Conservation (phyloP, 2,888 invertebrate species). For the Leucoptera coffeella region DNA sequence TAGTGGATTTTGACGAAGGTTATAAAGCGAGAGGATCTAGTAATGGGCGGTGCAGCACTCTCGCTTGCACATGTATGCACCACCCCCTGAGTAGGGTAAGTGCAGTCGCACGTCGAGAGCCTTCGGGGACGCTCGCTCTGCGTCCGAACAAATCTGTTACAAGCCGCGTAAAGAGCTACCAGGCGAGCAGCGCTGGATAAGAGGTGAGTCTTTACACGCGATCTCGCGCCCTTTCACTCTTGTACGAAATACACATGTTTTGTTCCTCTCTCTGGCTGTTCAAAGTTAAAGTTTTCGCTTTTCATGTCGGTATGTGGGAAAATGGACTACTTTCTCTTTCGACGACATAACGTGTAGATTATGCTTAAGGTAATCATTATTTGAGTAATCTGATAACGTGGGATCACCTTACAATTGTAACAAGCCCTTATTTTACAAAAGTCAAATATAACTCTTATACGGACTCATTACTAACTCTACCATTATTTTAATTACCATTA, state of each 20-base stretch:
- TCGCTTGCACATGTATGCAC: conserved; percentile 42
- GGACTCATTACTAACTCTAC: too few relatives aligned
- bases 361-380: background rate
- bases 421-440: too few relatives aligned
- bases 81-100: conserved; percentile 28
- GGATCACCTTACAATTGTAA: too few relatives aligned
- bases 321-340: conserved; percentile 48
- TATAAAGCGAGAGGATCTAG: conserved; percentile 47
- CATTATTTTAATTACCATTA: too few relatives aligned
- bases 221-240: conserved; percentile 14
- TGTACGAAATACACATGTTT: conserved; percentile 8
- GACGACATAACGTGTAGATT: conserved; percentile 34
- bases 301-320: conserved; percentile 46
- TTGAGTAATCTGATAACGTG: too few relatives aligned
- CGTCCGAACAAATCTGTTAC: too few relatives aligned
- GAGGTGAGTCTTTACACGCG: conserved; percentile 42
- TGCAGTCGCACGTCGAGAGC: conserved; percentile 30
- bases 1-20: too few relatives aligned
- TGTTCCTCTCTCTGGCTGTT: conserved; percentile 6
- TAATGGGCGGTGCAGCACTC: conserved; percentile 46
- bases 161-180: conserved; percentile 46
- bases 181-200: conserved; percentile 27
- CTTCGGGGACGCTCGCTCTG: conserved; percentile 23
- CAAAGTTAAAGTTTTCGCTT: conserved; percentile 40
- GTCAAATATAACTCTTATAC: too few relatives aligned